Base-by-base conservation (phyloP, 2,797 vertebrate genomes). In the Sandelia bainsii region DNA sequence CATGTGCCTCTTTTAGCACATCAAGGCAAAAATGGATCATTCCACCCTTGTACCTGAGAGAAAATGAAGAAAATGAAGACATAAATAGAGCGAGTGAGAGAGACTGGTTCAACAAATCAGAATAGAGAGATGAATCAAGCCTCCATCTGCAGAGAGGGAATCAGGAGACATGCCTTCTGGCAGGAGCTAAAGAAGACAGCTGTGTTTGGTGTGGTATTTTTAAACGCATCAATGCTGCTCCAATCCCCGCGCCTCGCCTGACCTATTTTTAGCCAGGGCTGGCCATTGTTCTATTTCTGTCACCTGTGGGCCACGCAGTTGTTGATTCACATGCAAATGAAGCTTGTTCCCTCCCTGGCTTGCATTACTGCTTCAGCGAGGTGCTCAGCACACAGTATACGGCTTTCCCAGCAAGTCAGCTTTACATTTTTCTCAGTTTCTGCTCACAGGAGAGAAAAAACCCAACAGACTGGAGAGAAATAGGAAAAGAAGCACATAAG, bases 271-370 rank as follows among this genome's bases (percentile, higher is more conserved):
- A 98, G 96, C 96, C 96, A 87, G 94, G 95, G 96, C 95, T 93
- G 95, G 96, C 96, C 96, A 99, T 99, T 99, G 97, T 99, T 99
- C 98, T 99, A 98, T 99, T 98, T 98, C 95, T 98, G 98, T 96
- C 96, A 95, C 97, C 94, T 97, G 95, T 96, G 96, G 96, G 96
- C 96, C 96, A 92, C 90, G 94, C 96, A 96, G 96, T 97, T 98
- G 97, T 97, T 96, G 96, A 98, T 98, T 98, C 96, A 97, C 96
- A 99, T 97, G 97, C 96, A 99, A 98, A 99, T 98, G 93, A 96
- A 90, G 94, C 94, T 93, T 69, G 91, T 93, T 92, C 94, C 93
- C 81, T 94, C 93, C 94, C 93, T 87, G 83, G 93, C 94, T 95
- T 93, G 95, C 91, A 93, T 94, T 81, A 81, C 91, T 75, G 93